Evolutionary conservation across 2,888 invertebrate species (phyloP), one percentile per base, ranked within the genome.

Genomic region (Aradus depressus): DNA sequence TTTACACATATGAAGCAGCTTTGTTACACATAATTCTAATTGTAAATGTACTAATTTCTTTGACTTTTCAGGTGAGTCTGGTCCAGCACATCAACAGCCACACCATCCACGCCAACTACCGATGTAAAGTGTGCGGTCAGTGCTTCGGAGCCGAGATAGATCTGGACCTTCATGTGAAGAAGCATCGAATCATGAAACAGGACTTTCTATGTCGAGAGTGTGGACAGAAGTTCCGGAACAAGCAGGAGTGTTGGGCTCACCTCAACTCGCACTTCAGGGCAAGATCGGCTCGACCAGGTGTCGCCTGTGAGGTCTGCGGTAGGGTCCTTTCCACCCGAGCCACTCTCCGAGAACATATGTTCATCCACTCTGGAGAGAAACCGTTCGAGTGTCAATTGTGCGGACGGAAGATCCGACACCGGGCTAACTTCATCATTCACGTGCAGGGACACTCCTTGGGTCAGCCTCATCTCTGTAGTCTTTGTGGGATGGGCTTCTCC

Each of bases 221-320:
- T 51, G 65, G 64, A 3, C 64, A 63, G 50, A 60, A 60, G n/a
- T 66, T 66, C 56, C 51, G 53, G 16, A 56, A 53, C 6, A 54
- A 57, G 35, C 55, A 56, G 10, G 56, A 53, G 26, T 55, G 58
- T 28, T 58, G 58, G 51, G 58, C 55, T n/a, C 60, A 60, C 35
- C 53, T 58, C 23, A 60, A 58, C 39, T 42, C 48, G 8, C 60
- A 60, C 32, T 50, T 58, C 19, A 44, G 58, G 6, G 53, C 53
- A 4, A 44, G 50, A 21, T 26, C 34, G 2, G 16, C 39, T 21
- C 48, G 38, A 32, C 22, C 38, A 19, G 53, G 55, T 5, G 26
- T 47, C 28, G 52, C 51, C 2, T 60, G 60, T 44, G 51, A 54
- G 8, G 45, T 55, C 6, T 60, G 60, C 44, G 53, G 54, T 2